A percentile compares a stretch with the other conserved stretches of the same genome.
phyloP scores from a whole-genome alignment of 2,888 invertebrate genomes.

The Tyria jacobaeae region DNA sequence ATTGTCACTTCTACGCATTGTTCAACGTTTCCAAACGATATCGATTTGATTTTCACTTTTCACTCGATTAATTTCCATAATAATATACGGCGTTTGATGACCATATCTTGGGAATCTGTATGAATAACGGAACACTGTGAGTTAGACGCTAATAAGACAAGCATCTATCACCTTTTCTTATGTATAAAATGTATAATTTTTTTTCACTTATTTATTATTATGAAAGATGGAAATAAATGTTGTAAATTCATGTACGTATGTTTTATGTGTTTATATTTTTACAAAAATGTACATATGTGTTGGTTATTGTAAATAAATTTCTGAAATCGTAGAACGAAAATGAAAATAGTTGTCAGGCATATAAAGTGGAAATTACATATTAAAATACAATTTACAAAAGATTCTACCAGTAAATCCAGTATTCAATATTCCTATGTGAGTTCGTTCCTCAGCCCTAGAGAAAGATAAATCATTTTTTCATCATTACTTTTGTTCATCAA shows the following conservation, averaged over 20 bases:
- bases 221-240: neutral
- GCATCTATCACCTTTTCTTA: neutral
- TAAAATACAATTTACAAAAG: too few relatives aligned
- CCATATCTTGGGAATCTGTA: slow-evolving; percentile 31
- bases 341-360: too few relatives aligned
- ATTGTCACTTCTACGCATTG: slow-evolving; percentile 51
- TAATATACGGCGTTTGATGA: slow-evolving; percentile 37
- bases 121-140: slow-evolving; percentile 14
- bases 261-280: neutral
- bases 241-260: neutral
- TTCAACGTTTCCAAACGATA: slow-evolving; percentile 50
- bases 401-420: too few relatives aligned
- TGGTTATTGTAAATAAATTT: too few relatives aligned
- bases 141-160: slow-evolving; percentile 10
- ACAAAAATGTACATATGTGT: too few relatives aligned
- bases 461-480: neutral
- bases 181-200: neutral
- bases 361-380: too few relatives aligned
- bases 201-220: neutral
- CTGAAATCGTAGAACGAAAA: too few relatives aligned
- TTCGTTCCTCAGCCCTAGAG: neutral
- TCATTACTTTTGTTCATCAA: neutral
- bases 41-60: slow-evolving; percentile 56
- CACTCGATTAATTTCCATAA: slow-evolving; percentile 37
- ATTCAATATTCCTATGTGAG: neutral